phyloP scores from a whole-genome alignment of 2,113 vertebrate species.

The Crocuta crocuta region DNA sequence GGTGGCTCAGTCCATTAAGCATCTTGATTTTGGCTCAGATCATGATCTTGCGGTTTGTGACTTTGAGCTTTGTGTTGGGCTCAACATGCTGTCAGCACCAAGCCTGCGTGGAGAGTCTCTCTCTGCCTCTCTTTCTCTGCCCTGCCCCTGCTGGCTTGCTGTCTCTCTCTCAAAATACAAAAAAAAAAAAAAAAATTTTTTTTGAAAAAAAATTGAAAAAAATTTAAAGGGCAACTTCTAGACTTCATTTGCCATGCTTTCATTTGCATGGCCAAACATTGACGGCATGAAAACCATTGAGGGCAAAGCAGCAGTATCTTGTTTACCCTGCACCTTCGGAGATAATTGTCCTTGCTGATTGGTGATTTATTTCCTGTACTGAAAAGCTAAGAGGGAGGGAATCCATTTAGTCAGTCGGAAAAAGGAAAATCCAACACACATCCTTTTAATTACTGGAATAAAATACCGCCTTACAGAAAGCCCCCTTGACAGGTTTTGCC shows the following conservation, averaged over 20 bases:
- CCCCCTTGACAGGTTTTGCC: background rate
- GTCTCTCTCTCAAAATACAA: no score
- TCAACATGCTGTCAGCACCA: no score
- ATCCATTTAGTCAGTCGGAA: constrained; percentile 27
- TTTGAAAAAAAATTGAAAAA: no score
- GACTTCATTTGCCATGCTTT: background rate
- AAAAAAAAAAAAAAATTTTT: no score
- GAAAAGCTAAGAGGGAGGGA: constrained; percentile 17
- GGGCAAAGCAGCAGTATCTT: background rate
- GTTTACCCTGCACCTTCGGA: constrained; percentile 15
- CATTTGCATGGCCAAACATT: background rate
- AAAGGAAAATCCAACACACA: background rate
- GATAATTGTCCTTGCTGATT: constrained; percentile 24
- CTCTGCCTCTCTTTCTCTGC: no score
- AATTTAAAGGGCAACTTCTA: background rate
- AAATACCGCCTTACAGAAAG: background rate
- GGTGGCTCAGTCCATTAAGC: no score
- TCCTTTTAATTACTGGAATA: constrained; percentile 9
- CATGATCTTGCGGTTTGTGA: no score
- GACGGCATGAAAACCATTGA: accelerated
- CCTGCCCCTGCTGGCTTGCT: no score
- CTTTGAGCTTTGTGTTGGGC: no score
- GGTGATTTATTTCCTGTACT: constrained; percentile 23
- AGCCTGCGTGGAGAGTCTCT: no score
- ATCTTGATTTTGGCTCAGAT: no score